Evolutionary conservation across 2,113 vertebrate species (phyloP), one percentile per base, ranked within the genome.

Genomic region (Pycnonotus jocosus): DNA sequence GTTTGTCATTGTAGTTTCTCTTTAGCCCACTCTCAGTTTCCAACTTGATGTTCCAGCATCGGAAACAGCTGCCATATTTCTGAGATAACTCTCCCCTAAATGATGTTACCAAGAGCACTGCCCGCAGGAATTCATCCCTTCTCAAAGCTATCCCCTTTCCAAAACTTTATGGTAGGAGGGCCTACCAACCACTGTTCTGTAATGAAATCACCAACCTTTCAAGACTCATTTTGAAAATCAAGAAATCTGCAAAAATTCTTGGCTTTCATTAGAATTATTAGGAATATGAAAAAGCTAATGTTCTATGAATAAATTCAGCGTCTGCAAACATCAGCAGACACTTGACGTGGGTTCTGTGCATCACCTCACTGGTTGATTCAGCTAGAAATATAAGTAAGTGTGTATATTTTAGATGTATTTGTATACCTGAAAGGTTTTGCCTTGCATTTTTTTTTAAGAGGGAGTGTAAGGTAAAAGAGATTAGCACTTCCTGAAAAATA

Each of bases 401-500:
- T 65, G 3, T 37, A 10, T 50, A 45, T 68, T 64, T 88, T 38
- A 37, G 11, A n/a, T 38, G 5, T 24, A 31, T 71, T 40, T 79
- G 12, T 27, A 20, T 27, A 78, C 2, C 3, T 65, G 31, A 77
- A 57, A 44, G 40, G 47, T 72, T 95, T 85, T 79, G 12, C 68
- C 38, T 73, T 85, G 12, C 10, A 12, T 81, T 91, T 88, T 17
- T 44, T 72, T 51, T 88, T 88, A 23, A 16, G 54, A 83, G 58
- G 15, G 7, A 38, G 11, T 7, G 10, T 16, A 73, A 93, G 57
- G n/a, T 96, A 68, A 76, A 83, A 70, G 16, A 86, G 66, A n/a
- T 88, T 56, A 83, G 33, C n/a, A 5, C 42, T 94, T 86, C 60
- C 69, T 88, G 53, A 86, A 88, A 94, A 93, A 93, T 83, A 94